Conservation (phyloP, 2,797 vertebrate species). For the Ateles fusciceps region DNA sequence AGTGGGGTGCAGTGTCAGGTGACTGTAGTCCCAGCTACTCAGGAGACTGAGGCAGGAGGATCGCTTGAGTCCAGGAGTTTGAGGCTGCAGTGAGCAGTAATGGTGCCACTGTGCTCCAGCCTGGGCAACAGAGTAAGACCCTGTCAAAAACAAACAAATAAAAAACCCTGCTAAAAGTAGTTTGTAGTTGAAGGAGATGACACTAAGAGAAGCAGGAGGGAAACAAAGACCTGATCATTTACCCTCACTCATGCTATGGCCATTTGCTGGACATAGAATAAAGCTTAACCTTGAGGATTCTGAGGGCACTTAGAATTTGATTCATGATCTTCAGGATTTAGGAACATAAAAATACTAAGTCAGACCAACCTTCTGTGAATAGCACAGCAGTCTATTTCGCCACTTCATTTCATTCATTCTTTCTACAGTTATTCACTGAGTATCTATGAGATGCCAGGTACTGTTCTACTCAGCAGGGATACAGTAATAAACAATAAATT, state of each 20-base stretch:
- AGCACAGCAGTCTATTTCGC: background rate
- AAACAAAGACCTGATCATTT: background rate
- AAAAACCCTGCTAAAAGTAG: background rate
- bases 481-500: background rate
- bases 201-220: background rate
- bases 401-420: background rate
- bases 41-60: too few species aligned
- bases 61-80: too few species aligned
- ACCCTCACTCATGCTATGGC: background rate
- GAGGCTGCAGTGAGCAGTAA: too few species aligned
- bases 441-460: background rate
- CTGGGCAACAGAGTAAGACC: too few species aligned
- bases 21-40: too few species aligned
- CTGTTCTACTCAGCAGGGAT: background rate
- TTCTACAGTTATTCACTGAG: background rate
- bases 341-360: background rate
- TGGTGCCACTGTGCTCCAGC: too few species aligned
- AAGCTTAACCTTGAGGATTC: slow-evolving; percentile 26
- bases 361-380: background rate
- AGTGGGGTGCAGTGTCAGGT: too few species aligned
- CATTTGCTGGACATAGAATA: background rate
- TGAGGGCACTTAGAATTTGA: background rate
- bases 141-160: too few species aligned
- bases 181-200: background rate
- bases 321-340: background rate